phyloP scores from a whole-genome alignment of 2,888 invertebrate genomes.

The Alsophila aescularia region DNA sequence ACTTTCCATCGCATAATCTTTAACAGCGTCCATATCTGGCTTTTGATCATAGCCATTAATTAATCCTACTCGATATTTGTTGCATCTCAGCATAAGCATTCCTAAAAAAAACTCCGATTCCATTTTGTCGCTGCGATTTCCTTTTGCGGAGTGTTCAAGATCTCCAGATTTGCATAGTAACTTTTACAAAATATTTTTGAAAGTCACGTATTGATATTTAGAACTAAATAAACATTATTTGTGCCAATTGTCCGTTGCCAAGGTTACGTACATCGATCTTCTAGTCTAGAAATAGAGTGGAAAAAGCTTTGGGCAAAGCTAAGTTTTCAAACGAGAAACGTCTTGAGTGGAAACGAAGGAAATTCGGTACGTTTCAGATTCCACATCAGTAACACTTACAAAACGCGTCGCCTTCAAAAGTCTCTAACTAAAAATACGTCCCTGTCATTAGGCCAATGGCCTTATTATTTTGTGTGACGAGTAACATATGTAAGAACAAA shows the following conservation, averaged over 20 bases:
- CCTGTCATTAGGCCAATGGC: slow-evolving; percentile 83
- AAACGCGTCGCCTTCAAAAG: slow-evolving; percentile 68
- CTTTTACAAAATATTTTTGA: not conserved
- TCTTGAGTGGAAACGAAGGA: slow-evolving; percentile 39
- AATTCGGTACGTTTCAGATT: slow-evolving; percentile 45
- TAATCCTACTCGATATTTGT: no score
- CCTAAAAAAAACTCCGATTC: no score
- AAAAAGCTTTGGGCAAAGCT: slow-evolving; percentile 10
- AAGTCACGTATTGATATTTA: slow-evolving; percentile 1
- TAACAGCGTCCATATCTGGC: no score
- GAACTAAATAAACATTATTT: slow-evolving; percentile 20
- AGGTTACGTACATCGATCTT: slow-evolving; percentile 18
- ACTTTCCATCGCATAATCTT: no score
- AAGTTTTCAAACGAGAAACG: slow-evolving; percentile 31
- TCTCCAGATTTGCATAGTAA: no score
- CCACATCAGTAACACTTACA: slow-evolving; percentile 55
- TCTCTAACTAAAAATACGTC: slow-evolving; percentile 65
- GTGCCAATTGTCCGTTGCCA: slow-evolving; percentile 24
- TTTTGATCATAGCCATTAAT: no score
- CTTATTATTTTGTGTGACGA: slow-evolving; percentile 82
- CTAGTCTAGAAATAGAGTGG: slow-evolving; percentile 23
- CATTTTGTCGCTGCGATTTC: no score
- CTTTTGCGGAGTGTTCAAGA: no score
- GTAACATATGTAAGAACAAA: slow-evolving; percentile 78
- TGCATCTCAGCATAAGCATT: no score